Base-by-base conservation (phyloP, 2,113 vertebrate species). In the Gavialis gangeticus region DNA sequence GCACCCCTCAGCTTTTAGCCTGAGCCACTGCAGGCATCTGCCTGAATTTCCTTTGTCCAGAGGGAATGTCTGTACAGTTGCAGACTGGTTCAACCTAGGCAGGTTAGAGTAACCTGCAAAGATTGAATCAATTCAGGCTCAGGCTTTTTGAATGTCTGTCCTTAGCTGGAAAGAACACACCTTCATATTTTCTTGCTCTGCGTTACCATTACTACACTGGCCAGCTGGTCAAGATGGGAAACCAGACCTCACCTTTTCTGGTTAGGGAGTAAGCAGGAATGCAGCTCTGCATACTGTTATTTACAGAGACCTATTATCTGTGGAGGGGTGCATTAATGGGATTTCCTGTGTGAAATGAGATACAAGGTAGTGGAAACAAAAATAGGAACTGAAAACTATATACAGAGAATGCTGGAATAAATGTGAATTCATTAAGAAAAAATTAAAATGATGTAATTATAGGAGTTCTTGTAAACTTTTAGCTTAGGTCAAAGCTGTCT, bases 381-480 rank as follows among this genome's bases (percentile, higher is more conserved):
- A 90, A n/a, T 13, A 80, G n/a, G 3, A 69, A 67, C 0, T 4
- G 5, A 4, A 66, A 79, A 55, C 2, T 7, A 84, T 30, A n/a
- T 18, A 69, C 83, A 46, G 55, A 57, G 85, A 82, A 75, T 3
- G 25, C 3, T 73, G 30, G 37, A 73, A 84, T 73, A 73, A 82
- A 46, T 92, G 12, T 73, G 12, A 75, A 18, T 64, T 22, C 4
- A 30, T 16, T 13, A 2, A 30, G 30, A 59, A 79, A 37, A 75
- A 4, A 4, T 16, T 69, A 15, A 25, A 12, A 4, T 2, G 2
- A 14, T 84, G 81, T 54, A 4, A 1, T 14, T 19, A 0, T 5
- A 87, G 69, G 25, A 21, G 18, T 16, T 94, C 37, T 57, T 54
- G 57, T 30, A 18, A 73, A 87, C 4, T 0, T 22, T 27, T 58